Evolutionary conservation across 2,113 vertebrate species (phyloP), one percentile per base, ranked within the genome.

Genomic region (Scomber scombrus): DNA sequence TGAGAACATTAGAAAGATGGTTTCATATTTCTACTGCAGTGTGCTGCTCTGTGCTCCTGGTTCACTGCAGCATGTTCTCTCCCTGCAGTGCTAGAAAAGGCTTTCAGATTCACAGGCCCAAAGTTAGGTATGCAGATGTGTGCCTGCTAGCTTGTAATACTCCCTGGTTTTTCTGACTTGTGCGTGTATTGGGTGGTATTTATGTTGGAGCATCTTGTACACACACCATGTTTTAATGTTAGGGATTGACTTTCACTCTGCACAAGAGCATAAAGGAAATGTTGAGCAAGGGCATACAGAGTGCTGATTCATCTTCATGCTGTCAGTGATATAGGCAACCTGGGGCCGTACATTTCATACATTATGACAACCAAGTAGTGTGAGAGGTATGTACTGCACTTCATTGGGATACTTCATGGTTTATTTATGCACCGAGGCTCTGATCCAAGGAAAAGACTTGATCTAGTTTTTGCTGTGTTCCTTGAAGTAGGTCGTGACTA

Each of bases 1-100:
- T 16, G n/a, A 56, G 54, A 77, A 46, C 61, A 71, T 52, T 49
- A 67, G 46, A 65, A 70, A 82, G 79, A 76, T 63, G 77, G 91
- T 92, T 89, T 92, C 84, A 85, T 70, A 81, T 92, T 91, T 90
- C 90, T 85, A 18, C 91, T 92, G 92, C 90, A 92, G 82, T 89
- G 61, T 78, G 71, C 65, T 9, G 50, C 54, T 84, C 6, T 10
- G 29, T 69, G 66, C 73, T 85, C 71, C 50, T 62, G 66, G 58
- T 80, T 72, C 69, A 87, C 89, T 90, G 88, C 89, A 84, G 81
- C 81, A 75, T 65, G 52, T 69, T 84, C 76, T 56, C 43, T 80
- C 75, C 51, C 80, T 82, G 88, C 87, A 89, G 85, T 85, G 81
- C 40, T 31, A 68, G 31, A 67, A 78, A 69, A 70, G 26, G 62